Percentiles rank a stretch among this genome's conserved stretches.
These are phyloP conservation scores for Drosophila biarmipes DNA, from an alignment of 1,140 invertebrate species.

Conservation along the genomic window DNA sequence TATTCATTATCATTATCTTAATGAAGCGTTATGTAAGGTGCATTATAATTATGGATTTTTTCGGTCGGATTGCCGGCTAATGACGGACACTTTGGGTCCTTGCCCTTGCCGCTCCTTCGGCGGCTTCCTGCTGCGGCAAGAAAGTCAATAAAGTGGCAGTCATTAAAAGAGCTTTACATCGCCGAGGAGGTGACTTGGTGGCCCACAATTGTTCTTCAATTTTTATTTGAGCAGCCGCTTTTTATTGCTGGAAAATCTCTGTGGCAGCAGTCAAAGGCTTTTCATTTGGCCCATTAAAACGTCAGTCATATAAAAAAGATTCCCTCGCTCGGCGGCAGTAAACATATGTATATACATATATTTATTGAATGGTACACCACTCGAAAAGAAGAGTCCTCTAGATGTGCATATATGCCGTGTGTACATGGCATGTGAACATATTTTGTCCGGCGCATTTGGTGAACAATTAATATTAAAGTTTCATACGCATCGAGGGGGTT, in stretches of 20 bases:
- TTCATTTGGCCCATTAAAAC: constrained; percentile 72
- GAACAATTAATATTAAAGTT: constrained; percentile 82
- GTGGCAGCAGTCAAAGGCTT: constrained; percentile 39
- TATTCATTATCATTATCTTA: constrained; percentile 82
- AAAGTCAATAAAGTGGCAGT: constrained; percentile 75
- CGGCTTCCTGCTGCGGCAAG: constrained; percentile 20
- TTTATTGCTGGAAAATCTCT: constrained; percentile 31
- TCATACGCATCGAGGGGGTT: constrained; percentile 55
- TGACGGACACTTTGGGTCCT: constrained; percentile 55
- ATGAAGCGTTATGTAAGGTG: constrained; percentile 82
- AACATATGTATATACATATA: constrained; percentile 30
- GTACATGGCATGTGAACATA: constrained; percentile 48
- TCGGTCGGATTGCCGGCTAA: constrained; percentile 49
- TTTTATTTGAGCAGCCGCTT: constrained; percentile 13
- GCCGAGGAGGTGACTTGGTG: constrained; percentile 20
- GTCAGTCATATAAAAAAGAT: constrained; percentile 48
- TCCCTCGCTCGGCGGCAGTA: constrained; percentile 13
- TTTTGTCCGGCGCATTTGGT: constrained; percentile 72
- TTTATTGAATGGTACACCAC: constrained; percentile 43
- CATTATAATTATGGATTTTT: constrained; percentile 82
- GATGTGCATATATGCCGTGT: background rate
- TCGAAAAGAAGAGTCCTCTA: constrained; percentile 30
- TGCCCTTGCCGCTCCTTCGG: constrained; percentile 34
- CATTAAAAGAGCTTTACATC: constrained; percentile 65
- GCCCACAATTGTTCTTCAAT: constrained; percentile 36